Evolutionary conservation across 2,888 invertebrate genomes (phyloP), one percentile per base, ranked within the genome.

Genomic region (Diarsia mendica): DNA sequence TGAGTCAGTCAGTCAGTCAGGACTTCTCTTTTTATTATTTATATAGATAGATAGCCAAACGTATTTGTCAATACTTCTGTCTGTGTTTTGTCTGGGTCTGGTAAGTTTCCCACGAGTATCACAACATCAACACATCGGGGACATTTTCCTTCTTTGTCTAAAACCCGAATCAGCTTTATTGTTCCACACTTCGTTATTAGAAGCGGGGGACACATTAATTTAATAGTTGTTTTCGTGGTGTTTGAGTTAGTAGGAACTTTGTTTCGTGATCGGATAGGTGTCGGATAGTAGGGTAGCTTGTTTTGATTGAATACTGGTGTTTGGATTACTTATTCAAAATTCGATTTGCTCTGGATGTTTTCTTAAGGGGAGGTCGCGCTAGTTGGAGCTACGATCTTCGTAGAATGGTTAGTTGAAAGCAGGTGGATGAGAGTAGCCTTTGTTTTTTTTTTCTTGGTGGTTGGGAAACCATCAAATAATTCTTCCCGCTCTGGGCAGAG

Each of bases 151-250:
- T 66, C 44, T 67, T 65, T 76, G 39, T 82, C 39, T 44, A 28
- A 60, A 75, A 46, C 9, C 18, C 28, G 55, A 80, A 64, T 60
- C 58, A 20, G 48, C 23, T 66, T 67, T 75, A 71, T 80, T 82
- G 64, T 71, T 48, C 33, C 44, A 33, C 64, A 65, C 65, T 80
- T 68, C 61, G 64, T 67, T 81, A 77, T 80, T 69, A 60, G 48
- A 49, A 63, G 20, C 63, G 8, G 46, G 64, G 67, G 69, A 70
- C 51, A 53, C 69, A 83, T 81, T 64, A 23, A 55, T 80, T 67
- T 64, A 51, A 80, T 65, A 55, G 77, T 68, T 77, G 60, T 80
- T 75, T 77, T 82, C 48, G 63, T 77, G 20, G 58, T 18, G 44
- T 48, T 71, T 75, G 33, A 55, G 51, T 75, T 68, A 70, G 66